Base-by-base conservation (phyloP, 1,140 invertebrate species). In the Druon quercuslanigerum region DNA sequence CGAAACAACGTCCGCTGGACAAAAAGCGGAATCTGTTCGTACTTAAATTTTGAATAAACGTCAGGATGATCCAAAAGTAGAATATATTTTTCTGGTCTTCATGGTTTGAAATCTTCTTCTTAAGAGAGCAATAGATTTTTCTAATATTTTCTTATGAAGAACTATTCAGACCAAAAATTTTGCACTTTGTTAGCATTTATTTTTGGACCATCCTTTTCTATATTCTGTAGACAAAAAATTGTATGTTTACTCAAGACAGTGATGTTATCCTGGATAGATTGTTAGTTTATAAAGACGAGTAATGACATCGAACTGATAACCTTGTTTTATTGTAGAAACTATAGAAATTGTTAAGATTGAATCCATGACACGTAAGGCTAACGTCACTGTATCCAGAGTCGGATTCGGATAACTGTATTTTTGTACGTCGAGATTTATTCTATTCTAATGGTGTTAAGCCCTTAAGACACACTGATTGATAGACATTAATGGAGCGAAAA, bases 361-460 rank as follows among this genome's bases (percentile, higher is more conserved):
- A 77, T 79, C 51, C 25, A 74, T 73, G 82, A 79, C 73, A 19
- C 9, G 9, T 46, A 46, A 46, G 77, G 19, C 76, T 81, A 79
- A 77, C 71, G 75, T 81, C 74, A 74, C 20, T 81, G 78, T 74
- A 79, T 80, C 40, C 79, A 73, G 50, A 56, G n/a, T 56, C 54
- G 9, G 2, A 56, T 56, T 79, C 70, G 79, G 81, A 84, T 80
- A 80, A 87, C 85, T 88, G 87, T 91, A 91, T 91, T 91, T 91
- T 91, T 91, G 86, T 91, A 90, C 86, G 88, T 87, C 84, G 82
- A 89, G 83, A 83, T 89, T 87, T 89, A 90, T 91, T 91, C 85
- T 90, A 89, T 87, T 86, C 80, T 80, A 75, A 77, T 79, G 81
- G 76, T 82, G 81, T 84, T 81, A 85, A 88, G 87, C 81, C 85